Conservation (phyloP, 2,888 invertebrate species). For the Andrena camellia region DNA sequence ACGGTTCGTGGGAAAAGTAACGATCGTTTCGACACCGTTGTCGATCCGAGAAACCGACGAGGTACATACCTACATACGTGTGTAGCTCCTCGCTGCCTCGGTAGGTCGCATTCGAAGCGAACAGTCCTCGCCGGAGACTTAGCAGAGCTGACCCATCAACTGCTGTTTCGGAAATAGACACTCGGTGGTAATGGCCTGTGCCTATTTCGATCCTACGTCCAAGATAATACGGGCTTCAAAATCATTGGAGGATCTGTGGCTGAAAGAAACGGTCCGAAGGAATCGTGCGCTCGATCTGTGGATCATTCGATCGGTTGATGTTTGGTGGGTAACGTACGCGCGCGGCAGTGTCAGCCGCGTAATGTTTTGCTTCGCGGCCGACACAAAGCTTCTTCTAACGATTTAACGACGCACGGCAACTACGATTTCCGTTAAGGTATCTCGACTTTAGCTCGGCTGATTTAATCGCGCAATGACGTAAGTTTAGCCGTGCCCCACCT, state of each 20-base stretch:
- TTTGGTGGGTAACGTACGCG: not conserved
- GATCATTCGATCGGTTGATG: not conserved
- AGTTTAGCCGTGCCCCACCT: slow-evolving; percentile 26
- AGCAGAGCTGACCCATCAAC: not conserved
- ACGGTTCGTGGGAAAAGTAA: not conserved
- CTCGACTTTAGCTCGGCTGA: not conserved
- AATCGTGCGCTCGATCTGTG: too few relatives aligned
- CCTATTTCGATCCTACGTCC: not conserved
- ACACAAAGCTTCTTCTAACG: not conserved
- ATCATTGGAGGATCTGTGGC: not conserved
- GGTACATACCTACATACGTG: not conserved
- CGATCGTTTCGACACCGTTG: not conserved
- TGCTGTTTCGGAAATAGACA: slow-evolving; percentile 36
- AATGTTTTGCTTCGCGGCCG: not conserved
- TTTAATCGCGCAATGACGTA: slow-evolving; percentile 34
- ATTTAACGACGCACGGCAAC: not conserved
- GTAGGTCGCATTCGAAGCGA: slow-evolving; percentile 18
- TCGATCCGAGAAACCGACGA: not conserved
- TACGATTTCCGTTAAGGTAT: not conserved
- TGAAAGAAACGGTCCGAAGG: not conserved
- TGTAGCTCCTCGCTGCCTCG: not conserved
- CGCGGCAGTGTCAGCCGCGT: not conserved
- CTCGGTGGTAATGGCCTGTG: slow-evolving; percentile 9
- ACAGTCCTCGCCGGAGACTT: slow-evolving; percentile 9
- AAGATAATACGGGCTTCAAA: not conserved